phyloP scores from a whole-genome alignment of 2,113 vertebrate species.

The Anhinga anhinga region DNA sequence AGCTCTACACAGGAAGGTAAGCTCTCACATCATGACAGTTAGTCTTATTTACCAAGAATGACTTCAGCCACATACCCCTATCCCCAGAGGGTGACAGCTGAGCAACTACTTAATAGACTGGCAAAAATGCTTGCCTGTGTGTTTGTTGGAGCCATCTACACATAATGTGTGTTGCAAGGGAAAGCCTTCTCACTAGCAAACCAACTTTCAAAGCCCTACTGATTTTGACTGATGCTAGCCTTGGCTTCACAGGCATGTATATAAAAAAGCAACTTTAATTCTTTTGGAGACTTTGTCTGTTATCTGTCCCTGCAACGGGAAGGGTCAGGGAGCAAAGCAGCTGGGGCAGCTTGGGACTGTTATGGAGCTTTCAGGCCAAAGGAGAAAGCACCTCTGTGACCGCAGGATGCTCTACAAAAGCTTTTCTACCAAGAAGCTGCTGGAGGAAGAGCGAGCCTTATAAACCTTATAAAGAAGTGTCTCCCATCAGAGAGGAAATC shows the following conservation, averaged over 20 bases:
- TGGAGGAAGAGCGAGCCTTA: background rate
- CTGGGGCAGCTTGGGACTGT: background rate
- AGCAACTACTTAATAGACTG: background rate
- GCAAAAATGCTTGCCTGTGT: background rate
- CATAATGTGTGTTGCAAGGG: background rate
- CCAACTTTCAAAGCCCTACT: background rate
- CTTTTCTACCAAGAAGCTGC: background rate
- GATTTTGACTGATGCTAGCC: background rate
- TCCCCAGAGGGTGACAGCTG: slow-evolving; percentile 3
- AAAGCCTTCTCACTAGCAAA: background rate
- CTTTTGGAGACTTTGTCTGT: background rate
- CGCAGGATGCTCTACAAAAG: background rate
- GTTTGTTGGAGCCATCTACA: background rate
- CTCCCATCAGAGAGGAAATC: background rate
- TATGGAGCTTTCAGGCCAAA: background rate
- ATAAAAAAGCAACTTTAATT: background rate
- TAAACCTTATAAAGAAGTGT: background rate
- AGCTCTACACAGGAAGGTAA: background rate
- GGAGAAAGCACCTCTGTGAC: background rate
- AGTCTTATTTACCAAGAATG: slow-evolving; percentile 4
- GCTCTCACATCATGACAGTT: background rate
- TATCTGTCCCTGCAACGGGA: background rate
- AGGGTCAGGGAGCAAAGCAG: background rate
- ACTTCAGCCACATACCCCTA: background rate
- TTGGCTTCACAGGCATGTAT: background rate